These are phyloP conservation scores for Astropecten irregularis DNA, from an alignment of 53 echinoderm and acorn worm species.

Conservation along the genomic window DNA sequence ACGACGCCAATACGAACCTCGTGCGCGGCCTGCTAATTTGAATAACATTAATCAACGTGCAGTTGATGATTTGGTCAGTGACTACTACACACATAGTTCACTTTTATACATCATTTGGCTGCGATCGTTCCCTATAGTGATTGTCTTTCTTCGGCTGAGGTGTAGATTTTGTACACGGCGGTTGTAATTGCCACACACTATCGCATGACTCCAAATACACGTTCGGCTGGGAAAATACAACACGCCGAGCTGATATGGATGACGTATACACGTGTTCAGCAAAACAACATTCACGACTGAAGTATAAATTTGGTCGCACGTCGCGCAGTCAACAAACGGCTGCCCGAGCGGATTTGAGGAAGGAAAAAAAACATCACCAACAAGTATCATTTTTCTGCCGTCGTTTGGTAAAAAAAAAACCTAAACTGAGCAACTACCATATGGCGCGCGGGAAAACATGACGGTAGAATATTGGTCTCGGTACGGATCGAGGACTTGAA, in stretches of 20 bases:
- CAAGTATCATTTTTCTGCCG: constrained; percentile 21
- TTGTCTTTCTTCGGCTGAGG: background rate
- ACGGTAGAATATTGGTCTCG: background rate
- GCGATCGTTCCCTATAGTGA: constrained; percentile 4
- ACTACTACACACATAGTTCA: background rate
- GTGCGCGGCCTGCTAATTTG: constrained; percentile 23
- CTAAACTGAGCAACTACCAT: too few relatives aligned
- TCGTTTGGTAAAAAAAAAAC: too few relatives aligned
- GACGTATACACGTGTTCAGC: constrained; percentile 49
- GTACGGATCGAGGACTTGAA: constrained; percentile 3
- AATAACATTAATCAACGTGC: constrained; percentile 9
- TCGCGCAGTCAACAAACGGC: constrained; percentile 30
- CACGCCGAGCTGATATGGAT: constrained; percentile 21
- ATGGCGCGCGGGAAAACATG: constrained; percentile 2
- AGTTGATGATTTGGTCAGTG: constrained; percentile 12
- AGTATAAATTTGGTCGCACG: constrained; percentile 25
- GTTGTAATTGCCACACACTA: too few relatives aligned
- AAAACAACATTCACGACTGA: constrained; percentile 30
- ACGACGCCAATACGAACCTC: constrained; percentile 22
- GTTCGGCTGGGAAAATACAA: constrained; percentile 22
- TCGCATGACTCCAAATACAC: constrained; percentile 24
- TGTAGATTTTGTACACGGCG: background rate
- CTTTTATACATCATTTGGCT: background rate
- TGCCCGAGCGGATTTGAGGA: background rate
- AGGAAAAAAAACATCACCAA: too few relatives aligned